Evolutionary conservation across 2,113 vertebrate species (phyloP).

Genomic region (Lepus americanus): DNA sequence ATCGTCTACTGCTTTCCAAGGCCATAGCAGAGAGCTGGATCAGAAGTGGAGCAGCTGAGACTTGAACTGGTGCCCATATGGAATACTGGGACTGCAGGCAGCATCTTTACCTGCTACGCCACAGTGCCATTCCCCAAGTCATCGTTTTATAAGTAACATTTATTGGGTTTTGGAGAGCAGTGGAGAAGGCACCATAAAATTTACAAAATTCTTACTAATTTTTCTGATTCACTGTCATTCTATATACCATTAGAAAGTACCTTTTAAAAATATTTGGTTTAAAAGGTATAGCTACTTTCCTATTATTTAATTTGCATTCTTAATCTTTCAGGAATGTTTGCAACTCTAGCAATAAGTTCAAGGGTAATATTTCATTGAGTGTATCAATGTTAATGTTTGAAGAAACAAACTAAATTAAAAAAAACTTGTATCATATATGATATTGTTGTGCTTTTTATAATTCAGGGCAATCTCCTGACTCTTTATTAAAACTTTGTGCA

Average conservation of each 20-base stretch:
- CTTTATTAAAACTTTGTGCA: not conserved
- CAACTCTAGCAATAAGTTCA: not conserved
- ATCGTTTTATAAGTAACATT: not conserved
- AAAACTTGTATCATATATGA: constrained; percentile 12
- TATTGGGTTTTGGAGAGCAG: constrained; percentile 34
- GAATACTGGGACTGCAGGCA: too few relatives aligned
- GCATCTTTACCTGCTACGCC: too few relatives aligned
- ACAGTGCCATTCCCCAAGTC: too few relatives aligned
- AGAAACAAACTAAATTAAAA: not conserved
- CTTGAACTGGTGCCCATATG: too few relatives aligned
- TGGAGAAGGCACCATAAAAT: not conserved
- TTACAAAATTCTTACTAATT: not conserved
- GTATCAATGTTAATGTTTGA: not conserved
- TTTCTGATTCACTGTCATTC: constrained; percentile 40
- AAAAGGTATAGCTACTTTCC: constrained; percentile 32
- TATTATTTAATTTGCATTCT: constrained; percentile 8
- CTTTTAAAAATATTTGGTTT: constrained; percentile 18
- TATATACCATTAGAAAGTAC: not conserved
- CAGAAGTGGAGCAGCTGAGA: too few relatives aligned
- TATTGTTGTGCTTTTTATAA: not conserved
- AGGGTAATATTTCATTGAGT: constrained; percentile 22
- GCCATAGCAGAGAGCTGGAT: too few relatives aligned
- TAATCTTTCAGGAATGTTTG: constrained; percentile 40
- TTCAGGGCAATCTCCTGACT: not conserved
- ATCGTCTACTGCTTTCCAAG: too few relatives aligned